Evolutionary conservation across 2,888 invertebrate genomes (phyloP), one percentile per base, ranked within the genome.

Genomic region (Coelopa pilipes): DNA sequence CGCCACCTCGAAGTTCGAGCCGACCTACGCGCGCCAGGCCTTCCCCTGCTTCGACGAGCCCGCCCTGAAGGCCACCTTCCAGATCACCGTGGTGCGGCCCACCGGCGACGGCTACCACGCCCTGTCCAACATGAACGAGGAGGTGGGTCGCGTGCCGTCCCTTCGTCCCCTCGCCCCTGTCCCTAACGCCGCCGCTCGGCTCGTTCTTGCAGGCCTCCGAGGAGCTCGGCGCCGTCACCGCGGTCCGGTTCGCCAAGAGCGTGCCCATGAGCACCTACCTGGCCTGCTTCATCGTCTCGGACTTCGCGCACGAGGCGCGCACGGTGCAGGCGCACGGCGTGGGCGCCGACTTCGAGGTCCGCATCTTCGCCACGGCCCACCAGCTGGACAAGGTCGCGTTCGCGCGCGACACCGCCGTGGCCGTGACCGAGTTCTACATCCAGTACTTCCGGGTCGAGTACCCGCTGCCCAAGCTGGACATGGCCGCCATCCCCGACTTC

Each of bases 11-110:
- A 96, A 98, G 87, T 97, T 98, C 83, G 95, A 98, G 85, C 96
- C 98, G 0, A 96, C 96, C 0, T 94, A 95, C 87, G 97, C 98
- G 0, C 90, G 98, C n/a, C 92, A 94, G 88, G 94, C 96, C 0
- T 98, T 95, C 84, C 98, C 98, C 0, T 98, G 98, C 84, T 96
- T 98, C 83, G 98, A 98, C 87, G 97, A 97, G 83, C 98, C 95
- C 0, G 92, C 92, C 68, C 92, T 96, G 86, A 97, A 97, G 88
- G 95, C 98, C 0, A 92, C 92, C 60, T 97, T 92, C 87, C 91
- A 91, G 13, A 91, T 96, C 1, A 92, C 91, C 47, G 86, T 97
- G 12, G 91, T 93, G 21, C 93, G 93, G 81, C 94, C 94, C 0
- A 87, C 88, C 2, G 89, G 90, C 15, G 86, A 89, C 5, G 89